These are phyloP conservation scores for Brevimyrus niger DNA, from an alignment of 2,113 vertebrate genomes.

Conservation along the genomic window DNA sequence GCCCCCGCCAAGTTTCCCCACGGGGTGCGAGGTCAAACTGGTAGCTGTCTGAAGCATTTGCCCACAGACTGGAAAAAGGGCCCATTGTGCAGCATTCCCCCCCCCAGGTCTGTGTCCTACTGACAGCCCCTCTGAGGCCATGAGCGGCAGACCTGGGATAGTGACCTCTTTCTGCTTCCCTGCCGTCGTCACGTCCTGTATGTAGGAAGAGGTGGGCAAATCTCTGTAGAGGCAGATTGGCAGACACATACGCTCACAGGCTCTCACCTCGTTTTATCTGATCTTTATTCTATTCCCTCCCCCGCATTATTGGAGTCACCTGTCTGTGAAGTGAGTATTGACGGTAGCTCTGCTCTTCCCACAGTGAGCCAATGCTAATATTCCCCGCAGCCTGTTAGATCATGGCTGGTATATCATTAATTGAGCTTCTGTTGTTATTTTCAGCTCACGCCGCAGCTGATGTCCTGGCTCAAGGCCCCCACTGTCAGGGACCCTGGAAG, in stretches of 20 bases:
- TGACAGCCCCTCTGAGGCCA: neutral
- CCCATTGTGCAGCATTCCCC: neutral
- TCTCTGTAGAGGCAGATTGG: neutral
- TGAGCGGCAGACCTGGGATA: neutral
- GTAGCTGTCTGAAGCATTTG: neutral
- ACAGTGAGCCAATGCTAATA: conserved; percentile 47
- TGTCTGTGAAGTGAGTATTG: conserved; percentile 35
- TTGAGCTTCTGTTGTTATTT: conserved; percentile 52
- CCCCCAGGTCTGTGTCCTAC: neutral
- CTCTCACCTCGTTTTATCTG: neutral
- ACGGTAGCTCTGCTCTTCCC: conserved; percentile 32
- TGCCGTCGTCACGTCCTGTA: neutral
- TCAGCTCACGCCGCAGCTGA: conserved; percentile 35
- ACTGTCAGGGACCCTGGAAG: conserved; percentile 37
- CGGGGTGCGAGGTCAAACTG: neutral
- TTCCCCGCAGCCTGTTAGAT: conserved; percentile 45
- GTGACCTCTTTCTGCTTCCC: neutral
- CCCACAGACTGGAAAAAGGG: neutral
- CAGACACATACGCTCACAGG: neutral
- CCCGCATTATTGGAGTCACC: conserved; percentile 35
- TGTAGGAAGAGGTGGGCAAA: neutral
- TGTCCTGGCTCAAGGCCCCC: conserved; percentile 31
- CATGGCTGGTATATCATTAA: conserved; percentile 49
- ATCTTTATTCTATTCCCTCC: conserved; percentile 29
- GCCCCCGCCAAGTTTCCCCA: neutral